Conservation (phyloP, 2,888 invertebrate species). For the Rutpela maculata region DNA sequence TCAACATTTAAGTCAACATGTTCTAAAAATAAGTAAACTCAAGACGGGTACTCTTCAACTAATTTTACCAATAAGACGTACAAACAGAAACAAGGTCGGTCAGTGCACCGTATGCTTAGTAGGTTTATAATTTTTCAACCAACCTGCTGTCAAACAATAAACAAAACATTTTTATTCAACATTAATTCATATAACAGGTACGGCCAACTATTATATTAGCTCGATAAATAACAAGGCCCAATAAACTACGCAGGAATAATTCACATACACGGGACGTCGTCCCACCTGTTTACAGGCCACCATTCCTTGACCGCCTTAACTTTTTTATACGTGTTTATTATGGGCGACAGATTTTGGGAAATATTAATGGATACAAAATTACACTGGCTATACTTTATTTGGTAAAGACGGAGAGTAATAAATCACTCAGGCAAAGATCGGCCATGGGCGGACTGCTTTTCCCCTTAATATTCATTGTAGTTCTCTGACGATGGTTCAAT, state of each 20-base stretch:
- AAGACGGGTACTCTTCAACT: constrained; percentile 2
- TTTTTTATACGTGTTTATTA: not conserved
- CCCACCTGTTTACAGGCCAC: not conserved
- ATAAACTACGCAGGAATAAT: not conserved
- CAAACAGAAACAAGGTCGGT: constrained; percentile 22
- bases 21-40: not conserved
- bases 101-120: not conserved
- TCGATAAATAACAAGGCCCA: not conserved
- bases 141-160: not conserved
- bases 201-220: not conserved
- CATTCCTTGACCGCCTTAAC: not conserved
- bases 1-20: not conserved
- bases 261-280: constrained; percentile 3
- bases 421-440: too few species aligned
- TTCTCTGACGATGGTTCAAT: too few species aligned
- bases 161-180: not conserved
- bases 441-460: too few species aligned
- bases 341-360: not conserved
- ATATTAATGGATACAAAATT: not conserved
- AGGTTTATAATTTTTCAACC: constrained; percentile 3
- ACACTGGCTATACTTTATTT: too few species aligned
- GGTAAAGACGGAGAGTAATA: too few species aligned
- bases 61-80: constrained; percentile 4
- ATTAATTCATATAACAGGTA: not conserved
- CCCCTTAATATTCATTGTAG: too few species aligned